These are phyloP conservation scores for Plestiodon gilberti DNA, from an alignment of 2,113 vertebrate genomes.

Conservation along the genomic window DNA sequence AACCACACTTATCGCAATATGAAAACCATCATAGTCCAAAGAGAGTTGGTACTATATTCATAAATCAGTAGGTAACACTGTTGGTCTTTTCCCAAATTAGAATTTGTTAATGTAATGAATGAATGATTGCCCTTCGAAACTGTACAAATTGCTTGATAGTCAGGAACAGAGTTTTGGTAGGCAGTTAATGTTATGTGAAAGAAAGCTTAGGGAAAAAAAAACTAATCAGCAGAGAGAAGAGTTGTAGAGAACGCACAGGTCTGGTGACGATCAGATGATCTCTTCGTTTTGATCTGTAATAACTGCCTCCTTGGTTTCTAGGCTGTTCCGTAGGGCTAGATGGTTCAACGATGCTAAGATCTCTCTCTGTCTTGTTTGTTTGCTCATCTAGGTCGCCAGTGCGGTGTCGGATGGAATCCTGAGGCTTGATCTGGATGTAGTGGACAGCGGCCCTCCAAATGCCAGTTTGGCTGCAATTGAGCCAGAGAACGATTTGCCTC, in stretches of 20 bases:
- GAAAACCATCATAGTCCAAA: too few species aligned
- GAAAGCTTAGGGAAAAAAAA: background rate
- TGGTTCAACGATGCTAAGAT: background rate
- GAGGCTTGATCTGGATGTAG: constrained; percentile 85
- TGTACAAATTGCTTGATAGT: too few species aligned
- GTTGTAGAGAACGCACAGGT: too few species aligned
- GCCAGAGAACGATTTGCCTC: constrained; percentile 41
- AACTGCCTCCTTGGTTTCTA: background rate
- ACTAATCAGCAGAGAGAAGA: background rate
- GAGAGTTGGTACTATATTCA: too few species aligned
- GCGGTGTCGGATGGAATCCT: constrained; percentile 85
- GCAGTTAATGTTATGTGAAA: background rate
- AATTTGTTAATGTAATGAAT: too few species aligned
- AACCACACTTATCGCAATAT: too few species aligned
- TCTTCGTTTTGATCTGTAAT: background rate
- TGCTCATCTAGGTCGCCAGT: constrained; percentile 80
- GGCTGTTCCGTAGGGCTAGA: background rate
- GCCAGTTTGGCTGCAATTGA: constrained; percentile 55
- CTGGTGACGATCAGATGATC: background rate
- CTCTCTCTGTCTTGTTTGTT: background rate
- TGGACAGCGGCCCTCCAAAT: constrained; percentile 72
- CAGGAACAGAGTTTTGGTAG: too few species aligned
- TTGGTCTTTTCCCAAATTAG: too few species aligned
- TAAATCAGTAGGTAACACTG: too few species aligned
- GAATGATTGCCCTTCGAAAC: too few species aligned